A percentile compares a stretch with the other conserved stretches of the same genome.
Evolutionary conservation across 64 coral and sea anemone species (phyloP).

Genomic region (Pachyseris speciosa): DNA sequence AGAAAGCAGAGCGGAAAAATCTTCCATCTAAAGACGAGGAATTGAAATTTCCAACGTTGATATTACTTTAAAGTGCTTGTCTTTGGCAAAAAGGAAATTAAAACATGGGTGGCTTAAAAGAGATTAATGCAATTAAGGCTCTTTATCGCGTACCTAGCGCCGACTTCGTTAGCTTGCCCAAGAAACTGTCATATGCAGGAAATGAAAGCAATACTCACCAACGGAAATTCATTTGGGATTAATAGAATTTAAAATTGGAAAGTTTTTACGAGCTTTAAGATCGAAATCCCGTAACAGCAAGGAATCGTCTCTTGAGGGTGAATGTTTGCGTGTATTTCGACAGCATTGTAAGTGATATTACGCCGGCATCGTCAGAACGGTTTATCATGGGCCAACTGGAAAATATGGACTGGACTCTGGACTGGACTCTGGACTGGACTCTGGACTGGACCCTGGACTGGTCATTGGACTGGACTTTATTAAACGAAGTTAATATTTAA

Average conservation of each 20-base stretch:
- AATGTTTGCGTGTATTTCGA: slow-evolving; percentile 51
- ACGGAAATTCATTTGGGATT: slow-evolving; percentile 52
- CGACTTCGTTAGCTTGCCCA: slow-evolving; percentile 34
- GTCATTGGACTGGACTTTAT: too few species aligned
- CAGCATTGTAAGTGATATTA: slow-evolving; percentile 58
- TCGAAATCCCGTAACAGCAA: not conserved
- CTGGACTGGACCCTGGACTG: too few species aligned
- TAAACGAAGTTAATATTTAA: too few species aligned
- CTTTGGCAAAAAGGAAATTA: slow-evolving; percentile 51
- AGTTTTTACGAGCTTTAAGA: not conserved
- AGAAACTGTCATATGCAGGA: slow-evolving; percentile 37
- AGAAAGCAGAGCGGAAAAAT: not conserved
- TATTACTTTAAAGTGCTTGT: not conserved
- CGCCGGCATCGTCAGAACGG: slow-evolving; percentile 70
- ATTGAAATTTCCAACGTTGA: not conserved
- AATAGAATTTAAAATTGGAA: slow-evolving; percentile 9
- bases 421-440: too few species aligned
- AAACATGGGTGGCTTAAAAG: slow-evolving; percentile 22
- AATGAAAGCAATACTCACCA: slow-evolving; percentile 14
- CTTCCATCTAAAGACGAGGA: not conserved
- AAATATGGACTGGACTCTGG: too few species aligned
- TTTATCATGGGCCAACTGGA: slow-evolving; percentile 65
- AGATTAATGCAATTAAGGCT: slow-evolving; percentile 51
- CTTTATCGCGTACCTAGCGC: slow-evolving; percentile 15
- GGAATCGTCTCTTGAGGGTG: slow-evolving; percentile 13